Base-by-base conservation (phyloP, 2,888 invertebrate species). In the Blomia tropicalis region DNA sequence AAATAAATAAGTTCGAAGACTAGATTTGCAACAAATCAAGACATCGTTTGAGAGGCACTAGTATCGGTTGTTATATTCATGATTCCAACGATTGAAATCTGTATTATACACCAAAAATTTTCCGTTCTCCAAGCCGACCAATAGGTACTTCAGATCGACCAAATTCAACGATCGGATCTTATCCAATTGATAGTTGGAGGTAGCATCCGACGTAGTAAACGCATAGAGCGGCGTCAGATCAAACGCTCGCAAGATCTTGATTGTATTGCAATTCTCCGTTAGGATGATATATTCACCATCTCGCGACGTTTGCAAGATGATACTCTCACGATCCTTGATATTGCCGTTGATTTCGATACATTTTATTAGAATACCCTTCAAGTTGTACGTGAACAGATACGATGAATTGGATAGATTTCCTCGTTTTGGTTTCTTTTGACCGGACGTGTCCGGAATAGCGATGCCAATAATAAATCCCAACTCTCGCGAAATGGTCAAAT, bases 241-340 rank as follows among this genome's bases (percentile, higher is more conserved):
- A 78, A 91, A 92, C 62, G 95, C 90, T 73, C 96, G 82, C 92
- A 95, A 93, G 67, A 99, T 92, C 78, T 95, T 92, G 69, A 96
- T 95, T 69, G 93, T 87, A 67, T 96, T 96, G 72, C 85, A 87
- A 73, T 91, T 92, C 19, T 95, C 95, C 67, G 92, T 96, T 69
- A 93, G 87, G 82, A 95, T 90, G 75, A 98, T 80, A 77, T 96
- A 98, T 78, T 98, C 96, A 68, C 98, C 98, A 78, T 98, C 96
- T 63, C 96, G 84, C 68, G 92, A 95, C 73, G 96, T 77, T 71
- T 87, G 80, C 70, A 76, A 70, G 53, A 80, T 90, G 74, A 75
- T 69, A 66, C 68, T 58, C 11, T 43, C 59, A 41, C 63, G 19
- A 22, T 60, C 64, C 53, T 58, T 56, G 60, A 32, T 25, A 53